Conservation (phyloP, 1,140 invertebrate genomes). For the Chymomyza costata region DNA sequence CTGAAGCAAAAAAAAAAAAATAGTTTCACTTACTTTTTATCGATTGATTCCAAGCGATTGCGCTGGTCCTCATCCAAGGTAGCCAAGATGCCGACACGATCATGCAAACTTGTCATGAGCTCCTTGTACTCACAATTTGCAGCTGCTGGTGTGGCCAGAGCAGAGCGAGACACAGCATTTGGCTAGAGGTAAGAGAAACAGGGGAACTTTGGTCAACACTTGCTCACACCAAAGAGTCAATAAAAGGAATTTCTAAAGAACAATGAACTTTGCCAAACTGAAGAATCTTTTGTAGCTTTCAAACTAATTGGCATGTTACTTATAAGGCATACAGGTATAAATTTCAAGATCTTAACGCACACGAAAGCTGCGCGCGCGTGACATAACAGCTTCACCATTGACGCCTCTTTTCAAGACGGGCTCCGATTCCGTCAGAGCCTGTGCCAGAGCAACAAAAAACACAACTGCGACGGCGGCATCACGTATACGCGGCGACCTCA, state of each 20-base stretch:
- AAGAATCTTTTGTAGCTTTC: no score
- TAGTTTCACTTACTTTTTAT: slow-evolving; percentile 75
- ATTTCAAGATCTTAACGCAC: no score
- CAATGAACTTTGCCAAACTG: not conserved
- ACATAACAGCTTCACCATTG: no score
- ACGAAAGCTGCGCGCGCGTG: no score
- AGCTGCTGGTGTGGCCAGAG: not conserved
- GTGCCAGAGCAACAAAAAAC: no score
- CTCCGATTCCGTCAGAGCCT: no score
- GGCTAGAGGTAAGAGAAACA: no score
- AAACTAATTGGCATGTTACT: no score
- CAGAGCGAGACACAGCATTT: not conserved
- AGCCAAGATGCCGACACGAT: slow-evolving; percentile 74
- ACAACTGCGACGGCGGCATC: no score
- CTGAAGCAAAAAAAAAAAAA: not conserved
- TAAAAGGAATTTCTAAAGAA: not conserved
- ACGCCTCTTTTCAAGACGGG: no score
- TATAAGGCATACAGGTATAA: no score
- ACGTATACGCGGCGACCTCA: no score
- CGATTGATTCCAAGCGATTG: slow-evolving; percentile 74
- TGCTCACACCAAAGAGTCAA: not conserved
- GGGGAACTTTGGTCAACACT: not conserved
- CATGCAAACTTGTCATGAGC: slow-evolving; percentile 66
- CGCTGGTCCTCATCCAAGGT: slow-evolving; percentile 75
- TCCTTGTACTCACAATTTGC: slow-evolving; percentile 47